A percentile compares a stretch with the other conserved stretches of the same genome.
Evolutionary conservation across 2,888 invertebrate species (phyloP).

Genomic region (Lacanobia wlatinum): DNA sequence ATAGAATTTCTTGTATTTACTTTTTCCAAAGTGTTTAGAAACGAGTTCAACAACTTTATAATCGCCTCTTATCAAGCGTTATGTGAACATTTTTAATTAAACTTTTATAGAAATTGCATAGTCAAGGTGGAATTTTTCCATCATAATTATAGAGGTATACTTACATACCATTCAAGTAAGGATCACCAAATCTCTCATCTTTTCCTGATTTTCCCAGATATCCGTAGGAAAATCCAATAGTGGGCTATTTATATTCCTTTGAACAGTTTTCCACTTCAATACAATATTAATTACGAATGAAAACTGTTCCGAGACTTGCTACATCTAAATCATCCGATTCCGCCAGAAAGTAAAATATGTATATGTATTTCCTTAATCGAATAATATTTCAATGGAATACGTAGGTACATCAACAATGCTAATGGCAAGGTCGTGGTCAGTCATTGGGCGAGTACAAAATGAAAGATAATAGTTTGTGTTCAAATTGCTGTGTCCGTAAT

Average conservation of each 20-base stretch:
- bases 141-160: background rate
- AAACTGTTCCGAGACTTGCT: conserved; percentile 1
- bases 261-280: background rate
- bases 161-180: too few relatives aligned
- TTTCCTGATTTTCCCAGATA: background rate
- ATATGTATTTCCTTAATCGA: conserved; percentile 7
- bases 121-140: background rate
- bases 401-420: conserved; percentile 35
- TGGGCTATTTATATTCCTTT: background rate
- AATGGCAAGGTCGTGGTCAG: conserved; percentile 73
- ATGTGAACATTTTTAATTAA: conserved; percentile 4
- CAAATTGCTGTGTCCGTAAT: conserved; percentile 63
- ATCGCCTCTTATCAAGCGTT: conserved; percentile 1
- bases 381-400: conserved; percentile 28
- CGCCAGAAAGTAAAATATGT: conserved; percentile 11
- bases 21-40: background rate
- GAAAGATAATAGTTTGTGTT: conserved; percentile 62
- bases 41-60: background rate
- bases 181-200: background rate
- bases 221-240: background rate
- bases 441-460: conserved; percentile 63
- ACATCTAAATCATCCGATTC: conserved; percentile 1
- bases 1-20: too few relatives aligned
- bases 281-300: conserved; percentile 3
- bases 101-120: conserved; percentile 4